Evolutionary conservation across 2,888 invertebrate genomes (phyloP), one percentile per base, ranked within the genome.

Genomic region (Itoplectis maculator): DNA sequence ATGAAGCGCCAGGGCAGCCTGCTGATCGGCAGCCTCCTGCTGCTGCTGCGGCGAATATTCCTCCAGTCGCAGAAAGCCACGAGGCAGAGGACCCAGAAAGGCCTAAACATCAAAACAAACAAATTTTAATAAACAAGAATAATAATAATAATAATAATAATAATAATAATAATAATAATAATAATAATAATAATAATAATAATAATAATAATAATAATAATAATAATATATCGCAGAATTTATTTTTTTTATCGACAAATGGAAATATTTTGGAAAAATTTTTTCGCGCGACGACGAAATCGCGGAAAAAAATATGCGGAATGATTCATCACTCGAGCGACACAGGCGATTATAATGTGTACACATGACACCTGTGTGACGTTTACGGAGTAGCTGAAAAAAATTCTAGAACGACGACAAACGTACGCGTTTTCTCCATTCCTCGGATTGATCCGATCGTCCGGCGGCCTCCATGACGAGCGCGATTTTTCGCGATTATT

Each of bases 41-140:
- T 96, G 96, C 82, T 95, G 94, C 49, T 95, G 94, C 0, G 95
- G 94, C 79, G 94, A 94, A 45, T 95, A 93, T 7, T 94, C 90
- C 40, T 92, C 92, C 65, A 95, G 90, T 83, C 95, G 94, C 40
- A 98, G 94, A 91, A 98, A 98, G 85, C 97, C 96, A 8, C 95
- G 94, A 0, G 98, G 97, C 29, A 98, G 93, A 2, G 97, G 96
- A 0, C 97, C 97, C 63, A 98, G 93, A 89, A 97, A 95, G 7
- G 97, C 96, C 96, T 96, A 9, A 80, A 74, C 42, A 74, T 69
- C 47, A 85, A 86, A 88, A 13, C 29, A n/a, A n/a, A n/a, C n/a
- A n/a, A n/a, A n/a, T n/a, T n/a, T n/a, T n/a, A n/a, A n/a, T n/a
- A n/a, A n/a, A n/a, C n/a, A n/a, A n/a, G n/a, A n/a, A n/a, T n/a